Base-by-base conservation (phyloP, 1,140 invertebrate genomes). In the Akabosia matsudoensis region DNA sequence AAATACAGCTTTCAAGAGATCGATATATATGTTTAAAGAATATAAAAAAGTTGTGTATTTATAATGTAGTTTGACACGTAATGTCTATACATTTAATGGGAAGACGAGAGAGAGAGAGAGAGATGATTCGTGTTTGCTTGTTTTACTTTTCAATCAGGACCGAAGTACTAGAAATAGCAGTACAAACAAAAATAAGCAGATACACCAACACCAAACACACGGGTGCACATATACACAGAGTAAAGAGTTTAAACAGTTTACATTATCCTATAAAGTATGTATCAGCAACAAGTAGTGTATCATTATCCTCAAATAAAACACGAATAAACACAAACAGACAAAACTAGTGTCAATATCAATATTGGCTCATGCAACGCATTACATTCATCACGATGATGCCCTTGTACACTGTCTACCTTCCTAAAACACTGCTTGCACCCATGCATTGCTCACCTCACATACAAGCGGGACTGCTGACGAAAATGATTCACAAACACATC, bases 91-190 rank as follows among this genome's bases (percentile, higher is more conserved):
- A 56, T 22, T 56, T 7, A n/a, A 22, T 24, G 14, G 64, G 34
- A 72, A 70, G 73, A 28, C 37, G 26, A 70, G 67, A 73, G 70
- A 74, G 54, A 56, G 33, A 71, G 70, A 73, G 70, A 52, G 64
- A 77, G 72, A 71, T 74, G 76, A 52, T 33, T 10, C 75, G 77
- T 79, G 78, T 79, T 79, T 76, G 54, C 75, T 79, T 79, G 78
- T 79, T 79, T 77, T 79, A 79, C 78, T 78, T 79, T 79, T 78
- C 78, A 79, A 77, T 79, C 78, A 81, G 73, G 54, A 56, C 54
- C 54, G 18, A 7, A 45, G 37, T 45, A 45, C 37, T 45, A 45
- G 37, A 45, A 45, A 45, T 45, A 45, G 37, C 54, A 56, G 54
- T 56, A 56, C 54, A 56, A 56, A 56, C 54, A 56, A 16, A 56